These are phyloP conservation scores for Drosophila neotestacea DNA, from an alignment of 2,888 invertebrate genomes.

Conservation along the genomic window DNA sequence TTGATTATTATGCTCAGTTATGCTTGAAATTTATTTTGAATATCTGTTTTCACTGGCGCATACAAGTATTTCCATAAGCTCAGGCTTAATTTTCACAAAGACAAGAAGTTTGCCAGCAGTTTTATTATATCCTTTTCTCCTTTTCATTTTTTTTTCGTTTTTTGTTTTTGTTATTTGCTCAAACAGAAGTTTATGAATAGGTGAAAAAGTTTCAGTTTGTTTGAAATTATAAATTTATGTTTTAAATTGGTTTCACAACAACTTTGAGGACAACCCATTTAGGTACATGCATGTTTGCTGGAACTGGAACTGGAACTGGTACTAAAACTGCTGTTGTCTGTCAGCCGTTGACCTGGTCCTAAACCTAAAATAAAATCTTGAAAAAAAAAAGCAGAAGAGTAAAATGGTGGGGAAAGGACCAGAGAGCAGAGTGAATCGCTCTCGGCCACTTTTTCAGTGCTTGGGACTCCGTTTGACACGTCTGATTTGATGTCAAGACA, in stretches of 20 bases:
- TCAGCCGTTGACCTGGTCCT: constrained; percentile 42
- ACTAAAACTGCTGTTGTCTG: constrained; percentile 4
- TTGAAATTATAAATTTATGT: constrained; percentile 21
- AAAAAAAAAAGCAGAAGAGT: not conserved
- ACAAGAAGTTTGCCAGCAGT: not conserved
- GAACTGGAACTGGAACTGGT: too few species aligned
- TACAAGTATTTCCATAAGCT: not conserved
- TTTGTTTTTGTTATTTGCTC: not conserved
- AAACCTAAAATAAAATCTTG: constrained; percentile 3
- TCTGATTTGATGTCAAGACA: constrained; percentile 67
- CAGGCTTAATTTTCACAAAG: not conserved
- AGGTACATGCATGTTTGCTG: not conserved
- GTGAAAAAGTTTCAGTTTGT: constrained; percentile 2
- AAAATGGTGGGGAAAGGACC: constrained; percentile 3
- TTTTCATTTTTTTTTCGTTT: not conserved
- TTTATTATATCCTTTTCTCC: not conserved
- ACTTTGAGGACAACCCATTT: constrained; percentile 52
- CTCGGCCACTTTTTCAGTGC: constrained; percentile 35
- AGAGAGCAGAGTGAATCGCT: constrained; percentile 1
- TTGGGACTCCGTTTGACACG: constrained; percentile 56
- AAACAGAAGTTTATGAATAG: not conserved
- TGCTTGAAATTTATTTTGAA: not conserved
- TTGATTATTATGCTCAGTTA: not conserved
- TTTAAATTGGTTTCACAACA: constrained; percentile 37
- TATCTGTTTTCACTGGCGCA: not conserved